These are phyloP conservation scores for Dryomyza anilis DNA, from an alignment of 2,888 invertebrate genomes.

Conservation along the genomic window DNA sequence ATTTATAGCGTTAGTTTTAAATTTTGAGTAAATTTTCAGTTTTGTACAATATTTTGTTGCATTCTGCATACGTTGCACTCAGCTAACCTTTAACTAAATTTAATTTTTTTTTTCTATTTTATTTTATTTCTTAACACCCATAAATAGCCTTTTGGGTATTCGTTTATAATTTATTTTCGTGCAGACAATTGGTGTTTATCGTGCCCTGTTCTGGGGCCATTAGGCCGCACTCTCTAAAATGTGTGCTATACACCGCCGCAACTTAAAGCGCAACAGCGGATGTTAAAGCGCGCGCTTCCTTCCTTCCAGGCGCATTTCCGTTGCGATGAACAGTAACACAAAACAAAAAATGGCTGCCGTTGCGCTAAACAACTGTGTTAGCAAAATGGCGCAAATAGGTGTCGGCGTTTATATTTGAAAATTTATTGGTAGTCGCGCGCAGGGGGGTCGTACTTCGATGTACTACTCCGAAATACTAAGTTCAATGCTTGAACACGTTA, in stretches of 20 bases:
- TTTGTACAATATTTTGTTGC: no score
- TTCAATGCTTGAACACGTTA: constrained; percentile 5
- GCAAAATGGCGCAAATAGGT: neutral
- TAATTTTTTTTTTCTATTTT: neutral
- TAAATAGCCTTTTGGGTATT: no score
- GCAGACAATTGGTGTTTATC: constrained; percentile 31
- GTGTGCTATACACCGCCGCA: constrained; percentile 27
- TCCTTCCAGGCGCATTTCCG: constrained; percentile 17
- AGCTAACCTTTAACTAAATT: neutral
- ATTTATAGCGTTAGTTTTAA: no score
- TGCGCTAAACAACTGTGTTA: constrained; percentile 6
- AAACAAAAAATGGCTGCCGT: constrained; percentile 10
- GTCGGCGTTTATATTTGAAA: neutral
- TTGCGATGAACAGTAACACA: no score
- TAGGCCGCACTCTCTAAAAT: no score
- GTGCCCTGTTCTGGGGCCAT: no score
- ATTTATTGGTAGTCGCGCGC: no score
- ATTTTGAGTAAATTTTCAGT: no score
- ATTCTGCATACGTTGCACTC: no score
- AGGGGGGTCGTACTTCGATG: neutral
- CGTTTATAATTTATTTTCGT: constrained; percentile 25
- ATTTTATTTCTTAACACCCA: no score
- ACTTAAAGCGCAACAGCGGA: constrained; percentile 35
- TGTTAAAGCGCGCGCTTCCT: constrained; percentile 26
- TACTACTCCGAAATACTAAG: neutral